Percentiles rank a stretch among this genome's conserved stretches.
phyloP scores from a whole-genome alignment of 2,888 invertebrate species.

The Agonopterix subpropinquella region DNA sequence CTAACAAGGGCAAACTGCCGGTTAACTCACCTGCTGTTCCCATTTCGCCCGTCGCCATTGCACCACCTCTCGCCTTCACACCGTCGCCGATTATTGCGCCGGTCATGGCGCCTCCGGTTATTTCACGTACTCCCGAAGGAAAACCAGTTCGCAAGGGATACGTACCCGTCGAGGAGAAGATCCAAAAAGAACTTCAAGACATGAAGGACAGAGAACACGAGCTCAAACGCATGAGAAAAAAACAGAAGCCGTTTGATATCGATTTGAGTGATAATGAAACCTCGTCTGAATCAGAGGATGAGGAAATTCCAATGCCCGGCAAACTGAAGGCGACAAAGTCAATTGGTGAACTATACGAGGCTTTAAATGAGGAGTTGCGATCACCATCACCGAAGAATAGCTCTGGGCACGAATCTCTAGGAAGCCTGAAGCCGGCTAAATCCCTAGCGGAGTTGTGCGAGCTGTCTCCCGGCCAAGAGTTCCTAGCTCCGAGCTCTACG shows the following conservation, averaged over 20 bases:
- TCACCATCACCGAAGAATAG: constrained; percentile 66
- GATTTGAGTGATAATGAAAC: constrained; percentile 77
- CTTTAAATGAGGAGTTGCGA: constrained; percentile 62
- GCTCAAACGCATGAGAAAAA: constrained; percentile 81
- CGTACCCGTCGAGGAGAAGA: constrained; percentile 91
- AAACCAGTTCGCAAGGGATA: constrained; percentile 84
- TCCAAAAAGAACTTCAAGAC: constrained; percentile 89
- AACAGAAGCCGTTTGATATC: constrained; percentile 77
- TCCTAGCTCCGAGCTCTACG: constrained; percentile 80
- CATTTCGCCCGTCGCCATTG: constrained; percentile 30
- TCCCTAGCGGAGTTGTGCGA: constrained; percentile 82
- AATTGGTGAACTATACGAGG: constrained; percentile 80
- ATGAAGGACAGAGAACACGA: constrained; percentile 89
- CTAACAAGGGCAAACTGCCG: constrained; percentile 83
- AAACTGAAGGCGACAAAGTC: constrained; percentile 80
- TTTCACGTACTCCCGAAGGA: constrained; percentile 76
- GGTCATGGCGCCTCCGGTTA: constrained; percentile 43
- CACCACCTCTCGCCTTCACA: constrained; percentile 48
- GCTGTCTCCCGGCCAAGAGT: constrained; percentile 77
- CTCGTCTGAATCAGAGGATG: constrained; percentile 74
- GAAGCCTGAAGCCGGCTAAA: constrained; percentile 78
- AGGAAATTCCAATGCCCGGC: constrained; percentile 76
- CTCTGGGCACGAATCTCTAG: constrained; percentile 60
- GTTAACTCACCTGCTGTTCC: constrained; percentile 38
- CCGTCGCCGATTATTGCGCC: constrained; percentile 42